phyloP scores from a whole-genome alignment of 2,888 invertebrate species.

The Metacarcinus magister region DNA sequence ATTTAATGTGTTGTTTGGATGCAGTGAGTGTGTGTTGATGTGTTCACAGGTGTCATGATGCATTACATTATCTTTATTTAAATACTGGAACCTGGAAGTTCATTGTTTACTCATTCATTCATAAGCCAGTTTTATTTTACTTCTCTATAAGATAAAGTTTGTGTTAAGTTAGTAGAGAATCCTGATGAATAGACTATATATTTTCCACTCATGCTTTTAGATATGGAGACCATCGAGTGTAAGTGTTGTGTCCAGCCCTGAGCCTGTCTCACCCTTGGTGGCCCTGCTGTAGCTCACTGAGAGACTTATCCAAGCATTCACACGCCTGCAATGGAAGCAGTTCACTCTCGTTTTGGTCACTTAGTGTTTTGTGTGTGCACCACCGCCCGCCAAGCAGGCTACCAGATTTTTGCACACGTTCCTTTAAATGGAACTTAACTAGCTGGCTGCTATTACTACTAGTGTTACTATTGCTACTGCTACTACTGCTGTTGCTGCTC shows the following conservation, averaged over 20 bases:
- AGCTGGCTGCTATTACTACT: no score
- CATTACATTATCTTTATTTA: background rate
- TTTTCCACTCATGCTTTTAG: constrained; percentile 63
- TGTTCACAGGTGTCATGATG: constrained; percentile 17
- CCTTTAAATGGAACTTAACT: no score
- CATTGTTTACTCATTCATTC: background rate
- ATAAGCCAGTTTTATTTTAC: background rate
- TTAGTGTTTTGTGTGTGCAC: no score
- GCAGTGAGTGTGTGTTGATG: background rate
- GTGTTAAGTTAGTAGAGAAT: no score
- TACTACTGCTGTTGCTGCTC: background rate
- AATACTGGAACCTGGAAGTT: background rate
- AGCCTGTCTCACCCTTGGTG: no score
- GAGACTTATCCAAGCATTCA: background rate
- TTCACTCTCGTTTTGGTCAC: no score
- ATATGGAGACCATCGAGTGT: constrained; percentile 78
- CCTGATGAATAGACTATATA: background rate
- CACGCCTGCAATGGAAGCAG: no score
- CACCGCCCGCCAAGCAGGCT: no score
- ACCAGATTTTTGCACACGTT: no score
- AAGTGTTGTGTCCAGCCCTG: constrained; percentile 56
- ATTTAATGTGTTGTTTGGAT: no score
- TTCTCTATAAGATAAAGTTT: no score
- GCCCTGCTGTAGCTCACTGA: background rate
- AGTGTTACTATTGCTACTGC: no score